Evolutionary conservation across 2,113 vertebrate species (phyloP).

Genomic region (Ondatra zibethicus): DNA sequence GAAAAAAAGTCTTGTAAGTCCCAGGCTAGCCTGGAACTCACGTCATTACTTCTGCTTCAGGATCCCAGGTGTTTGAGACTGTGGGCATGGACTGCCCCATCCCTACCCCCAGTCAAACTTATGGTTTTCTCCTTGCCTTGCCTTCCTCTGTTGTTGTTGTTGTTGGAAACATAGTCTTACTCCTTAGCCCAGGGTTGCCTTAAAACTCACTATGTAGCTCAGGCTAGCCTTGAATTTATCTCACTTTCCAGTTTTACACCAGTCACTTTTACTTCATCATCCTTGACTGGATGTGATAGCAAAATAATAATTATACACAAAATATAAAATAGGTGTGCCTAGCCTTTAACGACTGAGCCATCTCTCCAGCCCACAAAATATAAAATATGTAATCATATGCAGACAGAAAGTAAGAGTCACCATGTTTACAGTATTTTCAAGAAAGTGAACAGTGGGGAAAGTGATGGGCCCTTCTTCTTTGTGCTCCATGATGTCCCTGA

Average conservation of each 20-base stretch:
- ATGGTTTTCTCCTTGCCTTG: neutral
- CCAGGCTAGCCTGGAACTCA: neutral
- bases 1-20: neutral
- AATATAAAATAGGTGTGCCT: neutral
- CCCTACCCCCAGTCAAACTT: neutral
- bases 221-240: neutral
- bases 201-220: neutral
- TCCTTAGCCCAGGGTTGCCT: neutral
- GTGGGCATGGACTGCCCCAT: neutral
- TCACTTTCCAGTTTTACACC: neutral
- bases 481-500: neutral
- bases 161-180: neutral
- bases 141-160: neutral
- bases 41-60: neutral
- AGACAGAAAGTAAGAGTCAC: neutral
- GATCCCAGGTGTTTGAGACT: neutral
- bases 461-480: neutral
- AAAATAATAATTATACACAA: slow-evolving; percentile 51
- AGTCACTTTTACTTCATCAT: slow-evolving; percentile 10
- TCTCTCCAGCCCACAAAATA: neutral
- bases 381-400: neutral
- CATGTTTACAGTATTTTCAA: neutral
- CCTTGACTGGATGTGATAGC: neutral
- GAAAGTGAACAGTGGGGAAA: neutral
- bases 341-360: no score